A percentile compares a stretch with the other conserved stretches of the same genome.
Conservation (phyloP, 2,888 invertebrate species). For the Limnephilus marmoratus region DNA sequence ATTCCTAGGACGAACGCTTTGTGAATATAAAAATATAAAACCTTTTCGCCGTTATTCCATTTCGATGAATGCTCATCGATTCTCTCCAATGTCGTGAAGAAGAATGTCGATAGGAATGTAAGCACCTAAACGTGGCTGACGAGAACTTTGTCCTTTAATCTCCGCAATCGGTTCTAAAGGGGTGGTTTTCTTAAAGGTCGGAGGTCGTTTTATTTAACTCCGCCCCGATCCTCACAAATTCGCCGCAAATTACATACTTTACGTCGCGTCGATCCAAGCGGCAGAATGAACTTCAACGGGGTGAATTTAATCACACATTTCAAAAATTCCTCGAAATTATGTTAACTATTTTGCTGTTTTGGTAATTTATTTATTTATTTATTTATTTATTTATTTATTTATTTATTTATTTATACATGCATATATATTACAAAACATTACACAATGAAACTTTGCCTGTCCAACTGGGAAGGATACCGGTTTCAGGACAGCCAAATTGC, state of each 20-base stretch:
- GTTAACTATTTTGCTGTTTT: background rate
- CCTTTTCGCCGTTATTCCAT: background rate
- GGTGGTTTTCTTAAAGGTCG: constrained; percentile 21
- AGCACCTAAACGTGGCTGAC: background rate
- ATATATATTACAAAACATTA: too few species aligned
- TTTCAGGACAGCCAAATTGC: too few species aligned
- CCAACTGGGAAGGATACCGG: too few species aligned
- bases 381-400: too few species aligned
- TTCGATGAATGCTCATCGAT: background rate
- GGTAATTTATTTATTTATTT: too few species aligned
- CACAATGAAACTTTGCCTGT: too few species aligned
- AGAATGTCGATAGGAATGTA: background rate
- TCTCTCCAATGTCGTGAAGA: background rate
- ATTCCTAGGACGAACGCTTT: background rate
- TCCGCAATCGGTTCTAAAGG: background rate
- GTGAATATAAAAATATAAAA: background rate
- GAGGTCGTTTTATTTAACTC: background rate
- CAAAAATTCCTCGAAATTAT: background rate
- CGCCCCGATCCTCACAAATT: background rate
- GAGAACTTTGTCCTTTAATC: background rate
- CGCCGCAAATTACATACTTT: background rate
- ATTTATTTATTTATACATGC: too few species aligned
- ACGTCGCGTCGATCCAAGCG: background rate
- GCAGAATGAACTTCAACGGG: background rate
- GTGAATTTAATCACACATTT: background rate